phyloP scores from a whole-genome alignment of 2,797 vertebrate species.

The Ataeniobius toweri region DNA sequence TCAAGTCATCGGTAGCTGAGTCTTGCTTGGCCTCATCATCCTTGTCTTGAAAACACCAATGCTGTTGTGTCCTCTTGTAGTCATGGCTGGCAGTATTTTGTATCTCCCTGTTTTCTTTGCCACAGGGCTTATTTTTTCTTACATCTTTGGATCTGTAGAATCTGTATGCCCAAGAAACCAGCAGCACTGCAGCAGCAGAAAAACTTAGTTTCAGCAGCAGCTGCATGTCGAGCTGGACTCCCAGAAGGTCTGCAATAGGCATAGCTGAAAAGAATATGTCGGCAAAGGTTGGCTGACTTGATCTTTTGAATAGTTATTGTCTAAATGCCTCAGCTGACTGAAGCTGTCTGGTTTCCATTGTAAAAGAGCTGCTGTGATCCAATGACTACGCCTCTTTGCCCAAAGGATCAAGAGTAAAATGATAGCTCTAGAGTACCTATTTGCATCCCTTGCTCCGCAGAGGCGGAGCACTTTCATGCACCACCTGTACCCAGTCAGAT shows the following conservation, averaged over 20 bases:
- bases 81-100: constrained; percentile 39
- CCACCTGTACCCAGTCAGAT: constrained; percentile 59
- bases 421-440: constrained; percentile 72
- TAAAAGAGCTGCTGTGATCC: constrained; percentile 61
- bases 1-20: constrained; percentile 21
- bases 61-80: constrained; percentile 41
- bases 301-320: constrained; percentile 57
- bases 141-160: constrained; percentile 83
- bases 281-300: constrained; percentile 47
- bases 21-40: constrained; percentile 18
- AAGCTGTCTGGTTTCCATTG: constrained; percentile 53
- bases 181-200: constrained; percentile 83
- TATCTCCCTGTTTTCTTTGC: constrained; percentile 25
- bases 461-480: constrained; percentile 71
- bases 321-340: constrained; percentile 47
- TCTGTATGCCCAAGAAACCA: constrained; percentile 84
- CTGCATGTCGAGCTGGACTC: constrained; percentile 87
- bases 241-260: constrained; percentile 75
- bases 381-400: constrained; percentile 56
- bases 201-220: constrained; percentile 85
- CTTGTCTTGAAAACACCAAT: constrained; percentile 9
- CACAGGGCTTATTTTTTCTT: constrained; percentile 4
- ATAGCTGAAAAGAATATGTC: constrained; percentile 60
- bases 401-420: constrained; percentile 71
- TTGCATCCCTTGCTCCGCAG: constrained; percentile 75